A percentile compares a stretch with the other conserved stretches of the same genome.
phyloP scores from a whole-genome alignment of 1,140 invertebrate species.

The Temnothorax longispinosus region DNA sequence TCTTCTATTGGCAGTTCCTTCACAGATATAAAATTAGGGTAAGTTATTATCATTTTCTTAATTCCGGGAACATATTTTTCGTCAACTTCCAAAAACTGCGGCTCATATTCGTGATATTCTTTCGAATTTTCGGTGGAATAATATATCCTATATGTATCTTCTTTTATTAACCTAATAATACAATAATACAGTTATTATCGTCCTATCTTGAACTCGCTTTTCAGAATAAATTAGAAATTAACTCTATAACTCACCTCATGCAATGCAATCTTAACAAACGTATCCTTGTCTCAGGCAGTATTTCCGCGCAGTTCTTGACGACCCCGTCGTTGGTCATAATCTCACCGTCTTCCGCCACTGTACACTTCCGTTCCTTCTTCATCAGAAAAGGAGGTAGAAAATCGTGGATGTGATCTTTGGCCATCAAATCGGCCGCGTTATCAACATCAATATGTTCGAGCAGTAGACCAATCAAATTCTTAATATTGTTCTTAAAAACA shows the following conservation, averaged over 20 bases:
- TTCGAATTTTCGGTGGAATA: slow-evolving; percentile 94
- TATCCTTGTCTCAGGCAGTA: slow-evolving; percentile 90
- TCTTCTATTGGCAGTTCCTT: slow-evolving; percentile 89
- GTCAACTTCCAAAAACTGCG: slow-evolving; percentile 92
- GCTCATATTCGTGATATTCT: slow-evolving; percentile 93
- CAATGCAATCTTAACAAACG: slow-evolving; percentile 90
- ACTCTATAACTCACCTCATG: slow-evolving; percentile 87
- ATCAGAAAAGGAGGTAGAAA: slow-evolving; percentile 93
- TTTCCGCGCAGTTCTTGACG: slow-evolving; percentile 88
- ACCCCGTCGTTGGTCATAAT: slow-evolving; percentile 88
- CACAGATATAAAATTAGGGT: slow-evolving; percentile 92
- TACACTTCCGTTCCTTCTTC: slow-evolving; percentile 88
- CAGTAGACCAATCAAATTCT: slow-evolving; percentile 88
- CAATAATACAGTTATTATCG: background rate
- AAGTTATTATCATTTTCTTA: slow-evolving; percentile 89
- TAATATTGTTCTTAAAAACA: slow-evolving; percentile 87
- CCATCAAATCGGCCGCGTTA: slow-evolving; percentile 93
- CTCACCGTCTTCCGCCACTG: slow-evolving; percentile 90
- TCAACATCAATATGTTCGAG: slow-evolving; percentile 91
- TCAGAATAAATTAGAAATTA: slow-evolving; percentile 29
- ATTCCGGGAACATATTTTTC: slow-evolving; percentile 89
- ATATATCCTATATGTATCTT: slow-evolving; percentile 90
- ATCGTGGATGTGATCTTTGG: slow-evolving; percentile 93
- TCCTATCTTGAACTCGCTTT: background rate
- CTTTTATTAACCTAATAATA: slow-evolving; percentile 88